These are phyloP conservation scores for Myiothlypis coronata DNA, from an alignment of 2,797 vertebrate species.

Conservation along the genomic window DNA sequence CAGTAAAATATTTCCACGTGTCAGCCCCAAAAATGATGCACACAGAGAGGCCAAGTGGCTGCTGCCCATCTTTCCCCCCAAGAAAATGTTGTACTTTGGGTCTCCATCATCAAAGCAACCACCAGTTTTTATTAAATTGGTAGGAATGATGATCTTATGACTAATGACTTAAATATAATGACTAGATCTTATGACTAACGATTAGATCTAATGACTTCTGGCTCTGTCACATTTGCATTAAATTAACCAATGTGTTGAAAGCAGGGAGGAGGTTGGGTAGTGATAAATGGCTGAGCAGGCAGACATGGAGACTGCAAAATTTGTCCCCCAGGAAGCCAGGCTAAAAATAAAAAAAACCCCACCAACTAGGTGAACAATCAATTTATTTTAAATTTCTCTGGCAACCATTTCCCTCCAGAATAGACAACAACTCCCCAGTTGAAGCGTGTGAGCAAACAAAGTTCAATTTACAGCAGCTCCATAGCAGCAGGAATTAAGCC, in stretches of 20 bases:
- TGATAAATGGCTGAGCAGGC: neutral
- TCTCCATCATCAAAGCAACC: neutral
- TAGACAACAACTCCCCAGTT: neutral
- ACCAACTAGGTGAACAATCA: neutral
- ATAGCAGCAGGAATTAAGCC: neutral
- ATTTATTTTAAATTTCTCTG: neutral
- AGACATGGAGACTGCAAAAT: neutral
- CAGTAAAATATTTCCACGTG: neutral
- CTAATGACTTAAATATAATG: constrained; percentile 35
- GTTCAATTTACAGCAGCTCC: neutral
- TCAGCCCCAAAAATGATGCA: neutral
- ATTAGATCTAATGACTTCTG: constrained; percentile 46
- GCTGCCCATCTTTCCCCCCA: neutral
- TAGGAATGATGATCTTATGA: constrained; percentile 15
- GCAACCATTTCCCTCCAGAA: neutral
- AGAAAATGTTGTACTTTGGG: neutral
- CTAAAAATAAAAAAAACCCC: neutral
- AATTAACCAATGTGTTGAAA: neutral
- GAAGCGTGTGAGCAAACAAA: neutral
- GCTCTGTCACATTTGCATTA: constrained; percentile 22
- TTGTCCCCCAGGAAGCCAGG: neutral
- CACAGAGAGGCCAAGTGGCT: neutral
- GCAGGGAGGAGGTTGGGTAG: neutral
- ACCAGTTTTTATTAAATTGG: neutral
- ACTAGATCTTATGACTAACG: constrained; percentile 51